These are phyloP conservation scores for Lepisosteus osseus DNA, from an alignment of 2,113 vertebrate genomes.

Conservation along the genomic window DNA sequence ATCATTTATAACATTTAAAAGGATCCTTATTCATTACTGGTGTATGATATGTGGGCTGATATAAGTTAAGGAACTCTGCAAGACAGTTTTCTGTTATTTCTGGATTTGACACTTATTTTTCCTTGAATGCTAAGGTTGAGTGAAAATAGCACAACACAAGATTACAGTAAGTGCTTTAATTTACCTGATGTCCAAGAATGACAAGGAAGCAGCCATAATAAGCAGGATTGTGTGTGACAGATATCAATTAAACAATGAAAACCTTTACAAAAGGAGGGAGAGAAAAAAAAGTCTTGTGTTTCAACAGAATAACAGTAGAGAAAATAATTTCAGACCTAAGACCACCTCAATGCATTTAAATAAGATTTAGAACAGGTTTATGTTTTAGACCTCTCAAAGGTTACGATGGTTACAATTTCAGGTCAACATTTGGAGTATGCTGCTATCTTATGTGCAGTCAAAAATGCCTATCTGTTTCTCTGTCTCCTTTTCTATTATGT, in stretches of 20 bases:
- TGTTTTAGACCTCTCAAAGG: neutral
- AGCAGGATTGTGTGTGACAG: neutral
- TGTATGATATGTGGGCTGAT: neutral
- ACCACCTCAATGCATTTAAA: too few species aligned
- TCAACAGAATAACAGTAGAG: too few species aligned
- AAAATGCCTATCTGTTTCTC: neutral
- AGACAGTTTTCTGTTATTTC: neutral
- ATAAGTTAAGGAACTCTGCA: neutral
- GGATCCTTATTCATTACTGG: neutral
- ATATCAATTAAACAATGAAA: conserved; percentile 4
- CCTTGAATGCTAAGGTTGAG: neutral
- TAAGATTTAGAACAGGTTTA: neutral
- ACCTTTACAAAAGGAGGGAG: neutral
- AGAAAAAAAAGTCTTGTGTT: neutral
- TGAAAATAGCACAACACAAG: neutral
- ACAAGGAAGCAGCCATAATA: neutral
- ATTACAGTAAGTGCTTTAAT: neutral
- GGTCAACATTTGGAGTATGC: neutral
- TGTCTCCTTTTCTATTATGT: conserved; percentile 7
- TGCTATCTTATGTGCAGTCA: too few species aligned
- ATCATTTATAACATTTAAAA: neutral
- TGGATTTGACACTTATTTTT: neutral
- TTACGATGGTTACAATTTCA: conserved; percentile 2
- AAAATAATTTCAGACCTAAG: neutral
- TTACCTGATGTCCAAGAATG: neutral